Percentiles rank a stretch among this genome's conserved stretches.
Conservation (phyloP, 2,113 vertebrate species). For the Albula goreensis region DNA sequence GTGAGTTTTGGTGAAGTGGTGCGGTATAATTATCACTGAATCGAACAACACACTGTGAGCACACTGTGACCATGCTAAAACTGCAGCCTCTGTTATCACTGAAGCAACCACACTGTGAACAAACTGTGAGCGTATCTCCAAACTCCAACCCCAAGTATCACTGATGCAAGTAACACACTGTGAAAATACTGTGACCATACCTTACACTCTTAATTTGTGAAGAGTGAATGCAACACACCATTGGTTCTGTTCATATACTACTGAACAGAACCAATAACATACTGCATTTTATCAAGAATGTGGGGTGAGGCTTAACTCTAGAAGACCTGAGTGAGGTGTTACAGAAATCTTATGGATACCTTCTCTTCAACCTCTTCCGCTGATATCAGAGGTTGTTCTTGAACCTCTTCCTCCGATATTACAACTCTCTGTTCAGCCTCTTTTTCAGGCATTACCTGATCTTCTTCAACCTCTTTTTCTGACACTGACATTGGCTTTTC, state of each 20-base stretch:
- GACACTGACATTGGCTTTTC: conserved; percentile 17
- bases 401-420: conserved; percentile 35
- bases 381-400: background rate
- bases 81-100: too few relatives aligned
- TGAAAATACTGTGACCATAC: background rate
- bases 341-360: conserved; percentile 47
- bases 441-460: background rate
- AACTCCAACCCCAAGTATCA: background rate
- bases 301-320: conserved; percentile 40
- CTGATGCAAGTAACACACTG: background rate
- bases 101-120: background rate
- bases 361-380: conserved; percentile 34
- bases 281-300: conserved; percentile 56
- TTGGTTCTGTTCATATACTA: background rate
- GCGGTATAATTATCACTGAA: background rate
- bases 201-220: too few relatives aligned
- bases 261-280: background rate
- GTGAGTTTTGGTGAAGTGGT: conserved; percentile 38
- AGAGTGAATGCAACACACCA: too few relatives aligned
- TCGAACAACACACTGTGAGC: too few relatives aligned
- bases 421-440: conserved; percentile 37
- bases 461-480: background rate
- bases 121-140: conserved; percentile 46
- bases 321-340: conserved; percentile 46
- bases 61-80: too few relatives aligned